These are phyloP conservation scores for Anticlea derivata DNA, from an alignment of 2,888 invertebrate genomes.

Conservation along the genomic window DNA sequence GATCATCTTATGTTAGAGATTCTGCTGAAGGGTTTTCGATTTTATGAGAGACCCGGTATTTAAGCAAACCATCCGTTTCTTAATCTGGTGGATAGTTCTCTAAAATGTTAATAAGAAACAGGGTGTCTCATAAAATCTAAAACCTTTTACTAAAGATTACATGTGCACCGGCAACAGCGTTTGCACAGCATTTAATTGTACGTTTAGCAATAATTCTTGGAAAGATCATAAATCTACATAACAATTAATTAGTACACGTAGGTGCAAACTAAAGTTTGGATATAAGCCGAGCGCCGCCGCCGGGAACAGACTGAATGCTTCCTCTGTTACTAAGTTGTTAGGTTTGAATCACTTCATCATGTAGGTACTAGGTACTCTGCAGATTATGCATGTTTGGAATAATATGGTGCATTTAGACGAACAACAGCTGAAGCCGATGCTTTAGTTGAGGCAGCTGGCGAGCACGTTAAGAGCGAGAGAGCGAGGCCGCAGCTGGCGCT, in stretches of 20 bases:
- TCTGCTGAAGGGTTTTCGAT: not conserved
- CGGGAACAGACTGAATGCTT: conserved; percentile 4
- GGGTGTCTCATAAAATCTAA: no score
- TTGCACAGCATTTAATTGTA: no score
- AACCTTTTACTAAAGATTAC: no score
- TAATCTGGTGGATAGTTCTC: no score
- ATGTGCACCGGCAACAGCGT: no score
- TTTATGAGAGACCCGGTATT: not conserved
- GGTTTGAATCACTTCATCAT: not conserved
- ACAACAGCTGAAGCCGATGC: no score
- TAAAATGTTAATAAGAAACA: no score
- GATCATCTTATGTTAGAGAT: conserved; percentile 1
- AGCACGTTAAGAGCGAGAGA: no score
- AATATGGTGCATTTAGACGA: not conserved
- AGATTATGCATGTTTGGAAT: not conserved
- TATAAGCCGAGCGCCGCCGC: not conserved
- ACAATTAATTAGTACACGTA: conserved; percentile 11
- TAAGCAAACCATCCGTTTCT: no score
- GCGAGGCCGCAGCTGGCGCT: no score
- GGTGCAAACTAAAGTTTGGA: conserved; percentile 9
- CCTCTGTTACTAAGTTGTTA: conserved; percentile 3
- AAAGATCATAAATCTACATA: conserved; percentile 3
- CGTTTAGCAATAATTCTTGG: not conserved
- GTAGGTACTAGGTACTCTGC: no score
- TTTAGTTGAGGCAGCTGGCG: no score